These are phyloP conservation scores for Sceloporus undulatus DNA, from an alignment of 2,113 vertebrate genomes.

Conservation along the genomic window DNA sequence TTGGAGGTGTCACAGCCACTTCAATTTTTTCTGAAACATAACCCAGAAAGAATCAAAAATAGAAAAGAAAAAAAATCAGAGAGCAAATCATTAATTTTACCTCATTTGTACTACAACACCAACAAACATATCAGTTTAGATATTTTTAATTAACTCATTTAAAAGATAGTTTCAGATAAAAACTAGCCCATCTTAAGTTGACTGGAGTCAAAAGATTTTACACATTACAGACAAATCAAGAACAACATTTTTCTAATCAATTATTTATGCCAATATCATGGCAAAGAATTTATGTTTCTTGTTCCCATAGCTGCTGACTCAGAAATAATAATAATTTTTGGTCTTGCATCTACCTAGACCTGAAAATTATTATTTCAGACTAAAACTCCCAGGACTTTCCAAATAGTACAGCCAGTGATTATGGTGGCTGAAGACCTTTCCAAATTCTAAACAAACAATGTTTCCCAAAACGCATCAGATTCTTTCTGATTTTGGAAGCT, in stretches of 20 bases:
- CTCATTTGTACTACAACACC: background rate
- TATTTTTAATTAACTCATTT: background rate
- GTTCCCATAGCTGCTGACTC: background rate
- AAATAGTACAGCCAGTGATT: no score
- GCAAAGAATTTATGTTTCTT: background rate
- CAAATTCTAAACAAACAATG: background rate
- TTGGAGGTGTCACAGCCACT: conserved; percentile 93
- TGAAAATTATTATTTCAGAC: no score
- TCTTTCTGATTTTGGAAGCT: no score
- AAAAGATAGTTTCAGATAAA: background rate
- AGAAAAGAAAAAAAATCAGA: conserved; percentile 44
- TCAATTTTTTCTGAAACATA: conserved; percentile 88
- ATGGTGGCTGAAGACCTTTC: no score
- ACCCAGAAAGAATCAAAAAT: conserved; percentile 45
- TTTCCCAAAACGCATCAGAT: no score
- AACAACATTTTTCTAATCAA: background rate
- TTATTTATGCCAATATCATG: background rate
- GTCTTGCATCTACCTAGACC: background rate
- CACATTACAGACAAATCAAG: background rate
- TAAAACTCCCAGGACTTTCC: no score
- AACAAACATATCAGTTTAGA: conserved; percentile 15
- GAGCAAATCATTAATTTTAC: conserved; percentile 25
- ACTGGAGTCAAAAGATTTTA: background rate
- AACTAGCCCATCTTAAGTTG: background rate
- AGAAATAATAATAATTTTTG: background rate